A percentile compares a stretch with the other conserved stretches of the same genome.
phyloP scores from a whole-genome alignment of 2,888 invertebrate species.

The Drosophila austrosaltans region DNA sequence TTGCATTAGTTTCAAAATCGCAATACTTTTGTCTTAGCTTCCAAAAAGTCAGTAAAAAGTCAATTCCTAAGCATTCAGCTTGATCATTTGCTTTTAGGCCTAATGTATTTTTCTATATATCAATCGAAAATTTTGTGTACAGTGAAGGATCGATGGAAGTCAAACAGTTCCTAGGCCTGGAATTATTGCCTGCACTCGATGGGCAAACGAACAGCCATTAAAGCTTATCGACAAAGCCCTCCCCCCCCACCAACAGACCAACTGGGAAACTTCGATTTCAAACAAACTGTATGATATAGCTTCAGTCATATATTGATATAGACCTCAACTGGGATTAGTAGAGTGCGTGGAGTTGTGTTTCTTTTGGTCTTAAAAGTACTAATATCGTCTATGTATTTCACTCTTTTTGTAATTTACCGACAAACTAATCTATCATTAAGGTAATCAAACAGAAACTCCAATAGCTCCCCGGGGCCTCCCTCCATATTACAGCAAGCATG shows the following conservation, averaged over 20 bases:
- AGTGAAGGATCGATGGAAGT: constrained; percentile 20
- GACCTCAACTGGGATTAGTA: constrained; percentile 82
- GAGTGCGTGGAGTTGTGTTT: constrained; percentile 61
- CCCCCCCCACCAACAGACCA: constrained; percentile 27
- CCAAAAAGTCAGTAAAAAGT: too few species aligned
- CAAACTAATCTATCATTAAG: constrained; percentile 67
- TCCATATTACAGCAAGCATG: background rate
- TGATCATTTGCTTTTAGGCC: background rate
- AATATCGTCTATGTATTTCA: background rate
- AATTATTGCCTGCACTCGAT: constrained; percentile 41
- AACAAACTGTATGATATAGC: constrained; percentile 26
- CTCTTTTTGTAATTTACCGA: constrained; percentile 62
- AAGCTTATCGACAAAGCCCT: constrained; percentile 65
- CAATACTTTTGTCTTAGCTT: too few species aligned
- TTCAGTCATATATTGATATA: constrained; percentile 67
- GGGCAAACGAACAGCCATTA: constrained; percentile 62
- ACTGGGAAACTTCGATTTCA: constrained; percentile 39
- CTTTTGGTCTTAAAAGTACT: background rate
- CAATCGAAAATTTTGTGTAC: background rate
- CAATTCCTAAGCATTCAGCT: too few species aligned
- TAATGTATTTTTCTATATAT: background rate
- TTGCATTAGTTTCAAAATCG: too few species aligned
- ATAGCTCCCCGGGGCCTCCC: background rate
- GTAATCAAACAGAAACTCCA: constrained; percentile 32
- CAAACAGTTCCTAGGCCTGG: constrained; percentile 25